Base-by-base conservation (phyloP, 2,113 vertebrate genomes). In the Tragulus kanchil region DNA sequence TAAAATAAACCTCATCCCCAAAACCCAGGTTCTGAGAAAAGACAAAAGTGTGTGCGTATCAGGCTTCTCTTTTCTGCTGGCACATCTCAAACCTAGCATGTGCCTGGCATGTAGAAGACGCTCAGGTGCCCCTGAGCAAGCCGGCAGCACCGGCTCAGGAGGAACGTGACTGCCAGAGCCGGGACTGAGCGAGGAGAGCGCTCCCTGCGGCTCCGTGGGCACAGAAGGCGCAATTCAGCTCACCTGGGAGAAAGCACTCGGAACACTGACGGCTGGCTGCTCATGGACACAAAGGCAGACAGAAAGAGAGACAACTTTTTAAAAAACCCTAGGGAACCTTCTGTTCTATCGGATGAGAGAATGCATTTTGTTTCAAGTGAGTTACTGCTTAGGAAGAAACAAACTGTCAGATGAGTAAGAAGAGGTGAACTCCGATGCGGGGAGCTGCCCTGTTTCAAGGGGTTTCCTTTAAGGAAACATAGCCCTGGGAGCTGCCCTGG, bases 121-220 rank as follows among this genome's bases (percentile, higher is more conserved):
- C 25, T 52, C 58, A 13, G 16, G n/a, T 10, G 50, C n/a, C n/a
- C n/a, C n/a, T n/a, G n/a, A n/a, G n/a, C n/a, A n/a, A n/a, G n/a
- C n/a, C n/a, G n/a, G n/a, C n/a, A n/a, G n/a, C n/a, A n/a, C n/a
- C n/a, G n/a, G 69, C 42, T 56, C 65, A 3, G 23, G 11, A 0
- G 5, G 75, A 25, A 16, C 0, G 0, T 0, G 14, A 42, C n/a
- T n/a, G n/a, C n/a, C 2, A 11, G 8, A 26, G 71, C 83, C 25
- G 4, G 4, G 12, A 19, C 6, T 16, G 6, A 45, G 28, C 2
- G 11, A 62, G 23, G 17, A 31, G 13, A 8, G 17, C 42, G 5
- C 56, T 28, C 12, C 23, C 64, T 6, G 54, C 23, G 54, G 64
- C 85, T 59, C 65, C 4, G 9, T 3, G 36, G 36, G 21, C 71